Evolutionary conservation across 2,113 vertebrate species (phyloP).

Genomic region (Hiodon tergisus): DNA sequence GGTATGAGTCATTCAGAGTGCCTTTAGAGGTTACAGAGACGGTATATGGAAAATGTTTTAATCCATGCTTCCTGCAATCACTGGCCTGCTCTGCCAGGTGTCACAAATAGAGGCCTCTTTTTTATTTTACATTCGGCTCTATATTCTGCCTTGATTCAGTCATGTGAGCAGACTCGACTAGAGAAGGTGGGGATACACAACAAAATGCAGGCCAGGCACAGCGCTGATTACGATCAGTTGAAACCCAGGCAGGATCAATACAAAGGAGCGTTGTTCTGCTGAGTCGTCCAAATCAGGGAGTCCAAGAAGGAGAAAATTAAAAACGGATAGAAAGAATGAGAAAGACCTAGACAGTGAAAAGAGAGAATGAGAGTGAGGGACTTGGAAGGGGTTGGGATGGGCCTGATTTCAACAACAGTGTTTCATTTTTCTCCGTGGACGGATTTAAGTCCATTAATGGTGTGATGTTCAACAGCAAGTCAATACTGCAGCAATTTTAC

Average conservation of each 20-base stretch:
- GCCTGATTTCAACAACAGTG: too few relatives aligned
- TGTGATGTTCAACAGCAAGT: too few relatives aligned
- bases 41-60: neutral
- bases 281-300: conserved; percentile 17
- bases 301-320: neutral
- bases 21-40: neutral
- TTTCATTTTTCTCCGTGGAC: too few relatives aligned
- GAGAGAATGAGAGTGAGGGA: neutral
- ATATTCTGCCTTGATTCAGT: neutral
- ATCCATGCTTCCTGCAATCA: neutral
- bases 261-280: conserved; percentile 14
- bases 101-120: neutral
- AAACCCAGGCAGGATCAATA: conserved; percentile 23
- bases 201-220: neutral
- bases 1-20: neutral
- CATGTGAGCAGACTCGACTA: conserved; percentile 3
- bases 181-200: conserved; percentile 10
- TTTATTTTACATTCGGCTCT: too few relatives aligned
- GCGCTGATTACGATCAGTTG: conserved; percentile 15
- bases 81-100: neutral
- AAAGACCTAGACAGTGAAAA: conserved; percentile 6
- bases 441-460: too few relatives aligned
- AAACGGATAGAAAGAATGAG: neutral
- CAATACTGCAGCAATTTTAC: too few relatives aligned
- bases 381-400: neutral